phyloP scores from a whole-genome alignment of 2,113 vertebrate genomes.

The Osmerus mordax region DNA sequence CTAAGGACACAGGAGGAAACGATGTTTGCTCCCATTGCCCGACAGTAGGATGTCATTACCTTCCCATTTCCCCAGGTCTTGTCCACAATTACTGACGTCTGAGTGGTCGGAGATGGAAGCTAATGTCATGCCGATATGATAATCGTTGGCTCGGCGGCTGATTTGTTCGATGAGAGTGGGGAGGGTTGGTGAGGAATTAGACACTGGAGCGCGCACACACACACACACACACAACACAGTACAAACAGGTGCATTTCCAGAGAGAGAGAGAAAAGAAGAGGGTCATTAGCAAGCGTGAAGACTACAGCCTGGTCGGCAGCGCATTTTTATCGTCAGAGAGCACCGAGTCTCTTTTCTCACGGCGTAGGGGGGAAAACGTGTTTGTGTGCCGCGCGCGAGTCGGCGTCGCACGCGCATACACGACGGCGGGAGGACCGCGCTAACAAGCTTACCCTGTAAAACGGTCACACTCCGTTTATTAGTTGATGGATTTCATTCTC shows the following conservation, averaged over 20 bases:
- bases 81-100: too few species aligned
- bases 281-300: background rate
- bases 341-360: too few species aligned
- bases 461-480: slow-evolving; percentile 53
- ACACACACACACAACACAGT: background rate
- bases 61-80: too few species aligned
- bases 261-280: slow-evolving; percentile 27
- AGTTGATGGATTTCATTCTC: slow-evolving; percentile 65
- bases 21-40: too few species aligned
- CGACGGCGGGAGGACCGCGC: background rate
- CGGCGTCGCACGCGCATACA: background rate
- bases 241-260: background rate
- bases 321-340: background rate
- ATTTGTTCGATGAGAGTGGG: too few species aligned
- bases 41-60: too few species aligned
- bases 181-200: too few species aligned
- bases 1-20: too few species aligned
- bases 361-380: too few species aligned
- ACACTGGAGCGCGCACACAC: background rate
- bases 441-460: slow-evolving; percentile 51
- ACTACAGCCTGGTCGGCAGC: slow-evolving; percentile 22
- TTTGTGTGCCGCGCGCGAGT: background rate
- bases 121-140: too few species aligned
- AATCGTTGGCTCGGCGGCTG: too few species aligned
- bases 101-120: too few species aligned